phyloP scores from a whole-genome alignment of 2,888 invertebrate genomes.

The Pyrocoelia pectoralis region DNA sequence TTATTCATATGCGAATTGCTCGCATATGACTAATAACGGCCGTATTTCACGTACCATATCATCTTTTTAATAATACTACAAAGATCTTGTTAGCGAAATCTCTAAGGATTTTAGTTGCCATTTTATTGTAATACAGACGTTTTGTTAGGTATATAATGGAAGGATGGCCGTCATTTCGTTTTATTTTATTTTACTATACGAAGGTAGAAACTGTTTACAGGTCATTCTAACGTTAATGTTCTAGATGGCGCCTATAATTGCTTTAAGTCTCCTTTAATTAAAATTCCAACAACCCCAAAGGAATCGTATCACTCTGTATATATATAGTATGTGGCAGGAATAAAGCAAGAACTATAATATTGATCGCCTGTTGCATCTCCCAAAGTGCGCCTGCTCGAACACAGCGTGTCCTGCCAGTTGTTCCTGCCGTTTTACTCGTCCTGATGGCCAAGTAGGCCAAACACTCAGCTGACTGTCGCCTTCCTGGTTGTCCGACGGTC shows the following conservation, averaged over 20 bases:
- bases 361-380: slow-evolving; percentile 56
- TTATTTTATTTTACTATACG: background rate
- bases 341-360: slow-evolving; percentile 44
- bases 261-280: slow-evolving; percentile 30
- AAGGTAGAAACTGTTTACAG: slow-evolving; percentile 4
- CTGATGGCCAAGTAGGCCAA: slow-evolving; percentile 43
- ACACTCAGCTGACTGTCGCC: slow-evolving; percentile 44
- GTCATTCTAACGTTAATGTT: slow-evolving; percentile 15
- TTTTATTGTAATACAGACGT: slow-evolving; percentile 23
- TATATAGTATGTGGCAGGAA: slow-evolving; percentile 18
- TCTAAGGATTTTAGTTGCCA: slow-evolving; percentile 29
- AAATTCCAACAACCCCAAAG: slow-evolving; percentile 30
- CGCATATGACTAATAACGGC: slow-evolving; percentile 32
- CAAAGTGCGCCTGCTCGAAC: slow-evolving; percentile 45
- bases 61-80: slow-evolving; percentile 33
- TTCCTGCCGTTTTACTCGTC: slow-evolving; percentile 38
- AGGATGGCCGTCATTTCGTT: background rate
- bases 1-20: slow-evolving; percentile 15
- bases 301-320: slow-evolving; percentile 35
- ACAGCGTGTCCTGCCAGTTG: slow-evolving; percentile 51
- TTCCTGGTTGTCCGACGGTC: slow-evolving; percentile 24
- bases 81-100: slow-evolving; percentile 33
- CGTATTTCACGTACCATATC: slow-evolving; percentile 36
- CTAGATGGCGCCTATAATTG: slow-evolving; percentile 31
- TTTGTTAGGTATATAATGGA: slow-evolving; percentile 21